These are phyloP conservation scores for Scylla paramamosain DNA, from an alignment of 1,140 invertebrate species.

Conservation along the genomic window DNA sequence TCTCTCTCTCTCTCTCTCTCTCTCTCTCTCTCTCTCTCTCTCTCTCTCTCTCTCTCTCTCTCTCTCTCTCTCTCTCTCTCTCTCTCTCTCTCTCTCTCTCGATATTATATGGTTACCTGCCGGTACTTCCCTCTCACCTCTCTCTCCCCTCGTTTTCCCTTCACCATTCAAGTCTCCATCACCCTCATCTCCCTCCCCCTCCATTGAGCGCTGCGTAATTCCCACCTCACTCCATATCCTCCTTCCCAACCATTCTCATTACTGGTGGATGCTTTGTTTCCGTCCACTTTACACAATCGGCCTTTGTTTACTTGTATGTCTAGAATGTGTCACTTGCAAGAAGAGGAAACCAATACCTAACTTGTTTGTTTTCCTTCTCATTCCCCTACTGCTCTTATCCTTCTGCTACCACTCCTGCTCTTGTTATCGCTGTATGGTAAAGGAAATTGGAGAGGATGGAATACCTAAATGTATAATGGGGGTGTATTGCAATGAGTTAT, in stretches of 20 bases:
- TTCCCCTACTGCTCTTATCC: neutral
- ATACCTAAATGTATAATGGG: too few species aligned
- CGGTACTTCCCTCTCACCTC: neutral
- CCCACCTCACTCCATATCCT: neutral
- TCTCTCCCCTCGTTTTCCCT: neutral
- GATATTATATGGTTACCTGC: neutral
- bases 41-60: neutral
- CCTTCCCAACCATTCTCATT: neutral
- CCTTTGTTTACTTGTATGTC: neutral
- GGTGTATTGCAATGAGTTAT: too few species aligned
- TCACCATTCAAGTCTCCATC: neutral
- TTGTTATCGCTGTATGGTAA: neutral
- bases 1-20: neutral
- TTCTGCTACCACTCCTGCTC: neutral
- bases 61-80: conserved; percentile 1
- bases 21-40: neutral
- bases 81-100: conserved; percentile 11
- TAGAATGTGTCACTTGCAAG: neutral
- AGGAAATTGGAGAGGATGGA: too few species aligned
- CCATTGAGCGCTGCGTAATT: neutral
- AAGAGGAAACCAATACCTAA: neutral
- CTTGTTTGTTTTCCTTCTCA: neutral
- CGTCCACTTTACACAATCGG: neutral
- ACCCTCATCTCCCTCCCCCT: neutral
- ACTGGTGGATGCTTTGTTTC: neutral